Evolutionary conservation across 2,888 invertebrate genomes (phyloP).

Genomic region (Diarsia dahlii): DNA sequence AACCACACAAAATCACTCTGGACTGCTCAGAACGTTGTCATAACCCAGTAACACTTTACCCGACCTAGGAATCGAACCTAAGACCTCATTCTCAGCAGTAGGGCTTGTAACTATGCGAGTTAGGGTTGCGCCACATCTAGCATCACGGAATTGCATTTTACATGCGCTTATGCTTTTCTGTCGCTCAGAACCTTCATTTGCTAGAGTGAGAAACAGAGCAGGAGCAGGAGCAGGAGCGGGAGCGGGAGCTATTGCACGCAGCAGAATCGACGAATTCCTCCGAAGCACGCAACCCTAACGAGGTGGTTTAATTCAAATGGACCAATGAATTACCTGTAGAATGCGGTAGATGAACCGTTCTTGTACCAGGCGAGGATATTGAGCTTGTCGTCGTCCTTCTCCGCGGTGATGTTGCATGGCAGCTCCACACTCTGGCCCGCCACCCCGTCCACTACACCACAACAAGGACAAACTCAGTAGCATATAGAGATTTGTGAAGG

Average conservation of each 20-base stretch:
- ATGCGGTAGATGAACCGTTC: conserved; percentile 81
- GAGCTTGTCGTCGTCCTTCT: conserved; percentile 79
- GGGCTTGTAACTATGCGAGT: not conserved
- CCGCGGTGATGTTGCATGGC: conserved; percentile 84
- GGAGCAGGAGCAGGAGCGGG: no score
- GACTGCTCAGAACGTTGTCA: not conserved
- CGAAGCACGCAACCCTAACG: not conserved
- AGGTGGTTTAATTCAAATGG: not conserved
- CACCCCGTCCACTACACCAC: conserved; percentile 80
- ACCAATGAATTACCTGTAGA: conserved; percentile 82
- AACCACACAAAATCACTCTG: not conserved
- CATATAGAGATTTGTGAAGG: not conserved
- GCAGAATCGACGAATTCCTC: not conserved
- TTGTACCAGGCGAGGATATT: conserved; percentile 86
- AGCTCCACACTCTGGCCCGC: conserved; percentile 82
- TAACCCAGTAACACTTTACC: not conserved
- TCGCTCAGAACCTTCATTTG: not conserved
- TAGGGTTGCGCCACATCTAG: not conserved
- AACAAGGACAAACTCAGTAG: not conserved
- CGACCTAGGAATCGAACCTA: not conserved
- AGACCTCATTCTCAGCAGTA: not conserved
- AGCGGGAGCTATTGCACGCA: not conserved
- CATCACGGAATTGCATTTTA: not conserved
- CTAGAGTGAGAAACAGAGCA: not conserved
- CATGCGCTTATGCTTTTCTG: not conserved